A percentile compares a stretch with the other conserved stretches of the same genome.
phyloP scores from a whole-genome alignment of 2,888 invertebrate species.

The Pimpla rufipes region DNA sequence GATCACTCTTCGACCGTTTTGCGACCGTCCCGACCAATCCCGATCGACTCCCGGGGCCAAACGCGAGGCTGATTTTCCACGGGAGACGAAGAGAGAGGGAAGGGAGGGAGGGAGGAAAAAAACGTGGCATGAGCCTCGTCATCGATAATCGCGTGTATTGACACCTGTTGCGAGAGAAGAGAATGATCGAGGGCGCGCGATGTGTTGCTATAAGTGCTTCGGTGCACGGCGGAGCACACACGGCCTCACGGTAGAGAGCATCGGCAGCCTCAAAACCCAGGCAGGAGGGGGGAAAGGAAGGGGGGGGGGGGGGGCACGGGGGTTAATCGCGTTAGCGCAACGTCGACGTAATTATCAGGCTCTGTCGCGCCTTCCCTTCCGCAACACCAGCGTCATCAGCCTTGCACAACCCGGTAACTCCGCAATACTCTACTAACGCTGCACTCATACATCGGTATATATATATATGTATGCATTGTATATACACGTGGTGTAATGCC shows the following conservation, averaged over 20 bases:
- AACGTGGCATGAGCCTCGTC: not conserved
- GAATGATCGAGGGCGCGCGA: not conserved
- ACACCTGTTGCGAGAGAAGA: constrained; percentile 49
- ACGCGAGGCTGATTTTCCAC: not conserved
- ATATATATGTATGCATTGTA: constrained; percentile 13
- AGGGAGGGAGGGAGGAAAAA: not conserved
- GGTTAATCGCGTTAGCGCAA: constrained; percentile 53
- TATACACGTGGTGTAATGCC: no score
- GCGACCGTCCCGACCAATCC: no score
- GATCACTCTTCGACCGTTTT: no score
- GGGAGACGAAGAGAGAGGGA: not conserved
- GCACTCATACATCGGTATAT: no score
- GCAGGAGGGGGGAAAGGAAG: not conserved
- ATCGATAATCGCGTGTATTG: constrained; percentile 38
- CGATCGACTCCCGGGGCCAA: no score
- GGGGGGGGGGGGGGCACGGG: no score
- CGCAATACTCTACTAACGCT: not conserved
- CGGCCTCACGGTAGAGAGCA: constrained; percentile 9
- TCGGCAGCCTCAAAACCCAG: constrained; percentile 34
- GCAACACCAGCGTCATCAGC: not conserved
- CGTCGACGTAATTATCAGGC: constrained; percentile 49
- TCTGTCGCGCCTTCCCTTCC: constrained; percentile 33
- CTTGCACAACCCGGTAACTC: constrained; percentile 1
- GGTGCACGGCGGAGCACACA: constrained; percentile 16
- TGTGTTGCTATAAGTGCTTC: constrained; percentile 34